A percentile compares a stretch with the other conserved stretches of the same genome.
phyloP scores from a whole-genome alignment of 64 coral and sea anemone genomes.

The Dendrophyllia cribrosa region DNA sequence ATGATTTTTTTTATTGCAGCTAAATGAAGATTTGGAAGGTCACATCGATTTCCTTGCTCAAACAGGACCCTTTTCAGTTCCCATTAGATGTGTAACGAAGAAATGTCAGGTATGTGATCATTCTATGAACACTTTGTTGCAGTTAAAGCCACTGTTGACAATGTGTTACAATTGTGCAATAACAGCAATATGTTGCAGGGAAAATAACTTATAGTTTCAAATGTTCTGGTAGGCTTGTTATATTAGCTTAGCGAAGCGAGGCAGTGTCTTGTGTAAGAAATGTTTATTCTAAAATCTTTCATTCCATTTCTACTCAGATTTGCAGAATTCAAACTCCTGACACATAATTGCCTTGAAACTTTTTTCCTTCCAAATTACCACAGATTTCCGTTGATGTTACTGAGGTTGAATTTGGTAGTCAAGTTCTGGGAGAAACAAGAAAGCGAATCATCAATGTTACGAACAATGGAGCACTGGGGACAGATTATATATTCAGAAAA shows the following conservation, averaged over 20 bases:
- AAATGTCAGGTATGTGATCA: constrained; percentile 85
- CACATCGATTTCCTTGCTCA: constrained; percentile 97
- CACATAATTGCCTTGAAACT: background rate
- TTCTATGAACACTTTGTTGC: no score
- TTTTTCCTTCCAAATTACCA: background rate
- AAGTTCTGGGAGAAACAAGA: constrained; percentile 97
- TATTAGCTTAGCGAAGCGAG: no score
- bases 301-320: no score
- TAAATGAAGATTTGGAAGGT: constrained; percentile 95
- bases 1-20: constrained; percentile 60
- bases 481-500: constrained; percentile 85
- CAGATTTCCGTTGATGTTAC: constrained; percentile 84
- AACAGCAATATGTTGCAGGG: no score
- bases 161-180: no score
- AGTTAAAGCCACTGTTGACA: no score
- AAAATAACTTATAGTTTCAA: no score
- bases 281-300: no score
- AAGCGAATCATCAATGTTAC: constrained; percentile 77
- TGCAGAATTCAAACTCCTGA: background rate
- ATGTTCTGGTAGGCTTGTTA: no score
- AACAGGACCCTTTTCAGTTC: constrained; percentile 95
- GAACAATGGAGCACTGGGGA: constrained; percentile 90
- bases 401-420: constrained; percentile 89
- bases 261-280: no score
- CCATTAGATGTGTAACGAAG: constrained; percentile 95